Evolutionary conservation across 2,113 vertebrate species (phyloP).

Genomic region (Clarias magur): DNA sequence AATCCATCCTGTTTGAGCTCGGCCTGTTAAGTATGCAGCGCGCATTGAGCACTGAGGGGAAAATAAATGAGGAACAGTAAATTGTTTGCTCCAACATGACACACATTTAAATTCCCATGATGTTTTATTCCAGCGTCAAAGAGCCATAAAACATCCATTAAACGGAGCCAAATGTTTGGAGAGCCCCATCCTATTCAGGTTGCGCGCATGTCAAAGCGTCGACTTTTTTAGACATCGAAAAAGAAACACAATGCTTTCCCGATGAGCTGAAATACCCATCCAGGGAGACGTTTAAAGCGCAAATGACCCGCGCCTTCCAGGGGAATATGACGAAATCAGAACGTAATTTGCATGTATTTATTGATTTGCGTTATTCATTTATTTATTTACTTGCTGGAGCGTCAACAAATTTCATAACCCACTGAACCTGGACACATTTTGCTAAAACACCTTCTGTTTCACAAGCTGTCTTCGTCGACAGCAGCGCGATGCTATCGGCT

Average conservation of each 20-base stretch:
- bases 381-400: slow-evolving; percentile 36
- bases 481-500: slow-evolving; percentile 17
- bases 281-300: background rate
- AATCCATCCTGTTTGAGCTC: background rate
- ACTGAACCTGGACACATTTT: slow-evolving; percentile 51
- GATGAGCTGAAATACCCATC: background rate
- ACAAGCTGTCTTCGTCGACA: slow-evolving; percentile 49
- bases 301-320: background rate
- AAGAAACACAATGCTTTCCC: background rate
- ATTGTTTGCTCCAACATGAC: slow-evolving; percentile 40
- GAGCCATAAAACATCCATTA: slow-evolving; percentile 26
- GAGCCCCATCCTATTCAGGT: slow-evolving; percentile 9
- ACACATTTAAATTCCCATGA: slow-evolving; percentile 38
- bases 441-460: slow-evolving; percentile 55
- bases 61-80: slow-evolving; percentile 33
- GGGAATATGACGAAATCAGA: background rate
- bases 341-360: slow-evolving; percentile 33
- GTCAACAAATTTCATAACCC: slow-evolving; percentile 47
- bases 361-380: slow-evolving; percentile 16
- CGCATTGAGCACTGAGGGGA: slow-evolving; percentile 4
- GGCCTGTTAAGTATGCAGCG: slow-evolving; percentile 14
- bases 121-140: slow-evolving; percentile 30
- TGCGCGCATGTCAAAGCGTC: background rate
- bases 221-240: background rate
- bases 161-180: background rate